Evolutionary conservation across 35 echinoderm and acorn worm species (phyloP).

Genomic region (Apostichopus japonicus): DNA sequence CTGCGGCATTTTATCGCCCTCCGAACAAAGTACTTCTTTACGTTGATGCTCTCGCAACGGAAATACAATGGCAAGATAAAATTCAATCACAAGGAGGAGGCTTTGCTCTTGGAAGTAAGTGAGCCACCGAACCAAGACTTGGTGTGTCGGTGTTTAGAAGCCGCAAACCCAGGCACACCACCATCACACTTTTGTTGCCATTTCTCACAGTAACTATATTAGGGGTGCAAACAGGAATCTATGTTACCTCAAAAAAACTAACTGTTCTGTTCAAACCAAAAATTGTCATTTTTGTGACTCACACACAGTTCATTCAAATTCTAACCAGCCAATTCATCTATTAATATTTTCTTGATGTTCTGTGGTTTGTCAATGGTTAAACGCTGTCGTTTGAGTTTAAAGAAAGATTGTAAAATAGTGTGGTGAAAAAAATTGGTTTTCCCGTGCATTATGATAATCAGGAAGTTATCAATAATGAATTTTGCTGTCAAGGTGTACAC

Average conservation of each 20-base stretch:
- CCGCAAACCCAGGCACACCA: background rate
- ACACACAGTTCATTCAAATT: too few species aligned
- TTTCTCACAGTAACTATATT: background rate
- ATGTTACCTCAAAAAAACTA: background rate
- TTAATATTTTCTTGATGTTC: too few species aligned
- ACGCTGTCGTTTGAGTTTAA: too few species aligned
- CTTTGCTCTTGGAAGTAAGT: conserved; percentile 83
- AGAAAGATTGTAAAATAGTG: too few species aligned
- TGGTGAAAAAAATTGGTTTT: too few species aligned
- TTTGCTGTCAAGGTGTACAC: too few species aligned
- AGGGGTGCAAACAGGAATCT: background rate
- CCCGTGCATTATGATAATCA: too few species aligned
- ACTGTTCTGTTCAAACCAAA: background rate
- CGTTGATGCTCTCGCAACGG: conserved; percentile 82
- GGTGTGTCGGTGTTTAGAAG: background rate
- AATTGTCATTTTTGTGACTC: background rate
- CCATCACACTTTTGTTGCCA: background rate
- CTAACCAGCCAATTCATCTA: too few species aligned
- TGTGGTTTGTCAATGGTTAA: background rate
- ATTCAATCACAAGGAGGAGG: conserved; percentile 79
- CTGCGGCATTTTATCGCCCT: conserved; percentile 83
- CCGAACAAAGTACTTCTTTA: conserved; percentile 88
- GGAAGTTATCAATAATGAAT: too few species aligned
- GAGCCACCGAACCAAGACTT: background rate
- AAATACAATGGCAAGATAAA: conserved; percentile 93